Percentiles rank a stretch among this genome's conserved stretches.
Evolutionary conservation across 2,113 vertebrate genomes (phyloP).

Genomic region (Eclectus roratus): DNA sequence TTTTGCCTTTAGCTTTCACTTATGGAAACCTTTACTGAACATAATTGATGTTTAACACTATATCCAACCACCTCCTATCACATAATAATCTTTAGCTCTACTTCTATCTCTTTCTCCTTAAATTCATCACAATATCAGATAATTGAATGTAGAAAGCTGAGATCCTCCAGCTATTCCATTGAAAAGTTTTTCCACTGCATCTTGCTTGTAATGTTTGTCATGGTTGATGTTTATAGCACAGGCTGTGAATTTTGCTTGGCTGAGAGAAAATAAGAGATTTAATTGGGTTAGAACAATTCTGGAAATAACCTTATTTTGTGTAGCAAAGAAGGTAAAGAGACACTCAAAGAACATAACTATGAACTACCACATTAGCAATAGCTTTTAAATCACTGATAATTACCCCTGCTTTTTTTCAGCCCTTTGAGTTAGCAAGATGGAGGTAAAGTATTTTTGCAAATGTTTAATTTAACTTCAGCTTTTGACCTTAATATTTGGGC

Average conservation of each 20-base stretch:
- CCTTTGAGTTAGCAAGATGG: not conserved
- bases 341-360: not conserved
- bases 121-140: not conserved
- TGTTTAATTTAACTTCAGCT: not conserved
- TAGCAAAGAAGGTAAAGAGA: not conserved
- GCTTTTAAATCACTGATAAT: constrained; percentile 1
- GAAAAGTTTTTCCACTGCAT: not conserved
- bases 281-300: not conserved
- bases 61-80: not conserved
- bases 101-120: not conserved
- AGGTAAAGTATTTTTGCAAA: not conserved
- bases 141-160: not conserved
- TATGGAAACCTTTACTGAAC: not conserved
- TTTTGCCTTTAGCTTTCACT: not conserved
- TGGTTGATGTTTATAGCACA: not conserved
- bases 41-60: not conserved
- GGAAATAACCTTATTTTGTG: constrained; percentile 30
- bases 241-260: not conserved
- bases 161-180: not conserved
- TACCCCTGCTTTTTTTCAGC: not conserved
- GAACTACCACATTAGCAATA: not conserved
- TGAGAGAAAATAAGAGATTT: not conserved
- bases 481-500: not conserved
- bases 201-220: not conserved
- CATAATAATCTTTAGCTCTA: not conserved